phyloP scores from a whole-genome alignment of 2,888 invertebrate species.

The Unio delphinus region DNA sequence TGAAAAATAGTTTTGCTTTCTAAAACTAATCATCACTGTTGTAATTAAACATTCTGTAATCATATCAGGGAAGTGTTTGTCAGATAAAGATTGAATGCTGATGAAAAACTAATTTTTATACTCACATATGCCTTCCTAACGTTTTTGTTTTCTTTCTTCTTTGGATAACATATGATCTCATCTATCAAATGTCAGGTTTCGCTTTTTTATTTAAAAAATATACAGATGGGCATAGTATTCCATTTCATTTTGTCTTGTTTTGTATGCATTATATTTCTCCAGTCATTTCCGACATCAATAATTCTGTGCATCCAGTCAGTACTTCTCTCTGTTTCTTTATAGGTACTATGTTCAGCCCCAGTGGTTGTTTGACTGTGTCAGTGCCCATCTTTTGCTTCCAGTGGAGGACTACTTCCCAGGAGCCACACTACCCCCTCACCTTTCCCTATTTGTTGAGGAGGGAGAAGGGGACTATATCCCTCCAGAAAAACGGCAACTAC shows the following conservation, averaged over 20 bases:
- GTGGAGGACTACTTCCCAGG: constrained; percentile 95
- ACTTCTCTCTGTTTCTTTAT: constrained; percentile 11
- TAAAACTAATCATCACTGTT: no score
- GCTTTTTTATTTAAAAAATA: no score
- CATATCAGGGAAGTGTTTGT: no score
- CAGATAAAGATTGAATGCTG: no score
- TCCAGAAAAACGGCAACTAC: constrained; percentile 78
- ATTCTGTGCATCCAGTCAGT: background rate
- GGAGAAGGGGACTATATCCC: constrained; percentile 87
- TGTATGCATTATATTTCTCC: background rate
- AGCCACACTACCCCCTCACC: constrained; percentile 90
- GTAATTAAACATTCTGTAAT: no score
- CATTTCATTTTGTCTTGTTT: background rate
- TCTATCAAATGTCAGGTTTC: no score
- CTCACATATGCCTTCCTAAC: no score
- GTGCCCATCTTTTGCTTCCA: constrained; percentile 87
- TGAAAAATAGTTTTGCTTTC: no score
- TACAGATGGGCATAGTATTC: background rate
- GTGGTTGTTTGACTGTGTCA: constrained; percentile 97
- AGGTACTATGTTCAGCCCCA: constrained; percentile 97
- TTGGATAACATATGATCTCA: no score
- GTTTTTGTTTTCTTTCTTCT: no score
- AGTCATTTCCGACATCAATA: background rate
- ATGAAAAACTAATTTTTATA: no score
- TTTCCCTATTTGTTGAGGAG: constrained; percentile 94